A percentile compares a stretch with the other conserved stretches of the same genome.
These are phyloP conservation scores for Dolichopus griseipennis DNA, from an alignment of 2,888 invertebrate species.

Conservation along the genomic window DNA sequence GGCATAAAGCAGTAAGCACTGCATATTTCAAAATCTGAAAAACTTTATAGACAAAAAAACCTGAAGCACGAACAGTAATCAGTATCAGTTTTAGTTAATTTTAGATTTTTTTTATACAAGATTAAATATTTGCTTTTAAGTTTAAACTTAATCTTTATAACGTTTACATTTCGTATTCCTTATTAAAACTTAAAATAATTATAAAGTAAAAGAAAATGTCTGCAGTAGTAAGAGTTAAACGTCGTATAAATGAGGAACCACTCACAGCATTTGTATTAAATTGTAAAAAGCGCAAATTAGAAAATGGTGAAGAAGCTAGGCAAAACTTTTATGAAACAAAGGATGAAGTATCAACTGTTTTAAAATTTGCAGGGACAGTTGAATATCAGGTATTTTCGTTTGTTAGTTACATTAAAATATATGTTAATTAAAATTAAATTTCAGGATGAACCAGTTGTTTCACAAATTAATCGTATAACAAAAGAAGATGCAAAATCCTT, in stretches of 20 bases:
- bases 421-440: not conserved
- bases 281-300: slow-evolving; percentile 59
- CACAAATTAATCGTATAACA: slow-evolving; percentile 43
- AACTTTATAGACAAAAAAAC: too few species aligned
- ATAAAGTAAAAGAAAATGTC: slow-evolving; percentile 31
- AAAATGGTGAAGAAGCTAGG: slow-evolving; percentile 32
- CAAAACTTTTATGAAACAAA: slow-evolving; percentile 24
- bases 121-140: too few species aligned
- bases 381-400: slow-evolving; percentile 50
- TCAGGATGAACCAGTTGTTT: slow-evolving; percentile 44
- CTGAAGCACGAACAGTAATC: too few species aligned
- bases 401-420: not conserved
- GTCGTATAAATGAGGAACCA: slow-evolving; percentile 62
- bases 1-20: too few species aligned
- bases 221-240: slow-evolving; percentile 59
- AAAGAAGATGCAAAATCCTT: slow-evolving; percentile 45
- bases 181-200: too few species aligned
- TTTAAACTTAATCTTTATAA: too few species aligned
- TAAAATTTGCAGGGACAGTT: slow-evolving; percentile 66
- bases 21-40: too few species aligned
- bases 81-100: too few species aligned
- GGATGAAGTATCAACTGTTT: slow-evolving; percentile 51
- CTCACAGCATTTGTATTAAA: slow-evolving; percentile 60
- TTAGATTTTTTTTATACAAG: too few species aligned
- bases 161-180: too few species aligned